Percentiles rank a stretch among this genome's conserved stretches.
These are phyloP conservation scores for Dicerorhinus sumatrensis DNA, from an alignment of 2,113 vertebrate genomes.

Conservation along the genomic window DNA sequence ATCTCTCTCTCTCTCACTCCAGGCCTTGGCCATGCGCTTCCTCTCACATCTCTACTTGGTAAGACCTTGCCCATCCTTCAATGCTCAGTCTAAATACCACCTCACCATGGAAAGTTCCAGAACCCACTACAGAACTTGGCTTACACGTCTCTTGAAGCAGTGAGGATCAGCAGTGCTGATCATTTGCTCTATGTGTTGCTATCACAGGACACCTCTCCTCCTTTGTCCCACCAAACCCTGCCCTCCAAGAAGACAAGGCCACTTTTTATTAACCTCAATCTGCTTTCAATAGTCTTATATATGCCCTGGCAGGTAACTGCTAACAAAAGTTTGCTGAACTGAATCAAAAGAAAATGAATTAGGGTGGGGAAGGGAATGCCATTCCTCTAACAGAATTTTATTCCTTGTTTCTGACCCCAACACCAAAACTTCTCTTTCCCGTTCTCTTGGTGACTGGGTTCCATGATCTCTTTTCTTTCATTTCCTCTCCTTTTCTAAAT, in stretches of 20 bases:
- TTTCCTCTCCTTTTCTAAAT: background rate
- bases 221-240: background rate
- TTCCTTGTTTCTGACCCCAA: background rate
- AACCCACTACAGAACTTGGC: background rate
- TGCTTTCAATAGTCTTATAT: background rate
- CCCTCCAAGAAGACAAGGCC: background rate
- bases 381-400: background rate
- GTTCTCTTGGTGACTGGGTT: background rate
- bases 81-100: background rate
- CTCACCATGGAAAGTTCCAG: background rate
- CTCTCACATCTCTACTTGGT: background rate
- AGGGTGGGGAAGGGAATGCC: too few species aligned
- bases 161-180: background rate
- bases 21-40: fast-evolving
- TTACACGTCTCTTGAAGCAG: background rate
- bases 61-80: background rate
- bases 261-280: background rate
- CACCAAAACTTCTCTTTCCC: background rate
- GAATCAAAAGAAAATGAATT: background rate
- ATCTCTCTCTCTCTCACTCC: background rate
- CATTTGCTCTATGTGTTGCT: background rate
- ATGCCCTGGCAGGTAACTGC: background rate
- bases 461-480: background rate
- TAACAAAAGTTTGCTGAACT: background rate
- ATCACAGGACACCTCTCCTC: background rate